Evolutionary conservation across 2,797 vertebrate genomes (phyloP), one percentile per base, ranked within the genome.

Genomic region (Falco columbarius): DNA sequence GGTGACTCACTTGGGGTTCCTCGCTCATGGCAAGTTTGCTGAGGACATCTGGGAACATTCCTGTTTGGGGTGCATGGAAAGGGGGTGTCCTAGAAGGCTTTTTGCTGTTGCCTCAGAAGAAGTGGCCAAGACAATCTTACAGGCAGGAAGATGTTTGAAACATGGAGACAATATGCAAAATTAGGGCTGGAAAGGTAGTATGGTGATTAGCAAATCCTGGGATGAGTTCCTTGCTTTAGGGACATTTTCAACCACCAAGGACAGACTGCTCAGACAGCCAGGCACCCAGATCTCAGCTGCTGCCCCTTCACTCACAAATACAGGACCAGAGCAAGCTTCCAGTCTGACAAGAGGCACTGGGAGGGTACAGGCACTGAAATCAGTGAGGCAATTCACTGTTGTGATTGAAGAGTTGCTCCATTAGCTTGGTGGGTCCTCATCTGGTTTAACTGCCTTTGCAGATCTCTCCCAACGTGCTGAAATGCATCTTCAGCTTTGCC

Each of bases 401-500:
- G 54, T 36, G 79, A 91, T 51, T 56, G 55, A 93, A 56, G 75
- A 86, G 72, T 27, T 42, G 54, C 91, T 67, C 84, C 65, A 4
- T 76, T 77, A 15, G 29, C 65, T 90, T 40, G 49, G 77, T 87
- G 13, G 87, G 85, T 94, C 87, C 68, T 89, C 14, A 4, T 54
- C 40, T 65, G 79, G 12, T 26, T 82, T 83, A 74, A 89, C 67
- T 82, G 83, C 73, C 59, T 85, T 32, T 82, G 89, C 91, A 92
- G 81, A 65, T 72, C 93, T 91, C 44, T 0, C 32, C 40, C 72
- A 92, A 26, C 0, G 46, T 90, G 91, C 91, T 94, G 89, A 97
- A 96, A 96, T 74, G 83, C 71, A 91, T 91, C 96, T 95, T 92
- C 84, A 85, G 56, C 55, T 86, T 59, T 92, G 90, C 92, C 93